These are phyloP conservation scores for Leptocoma aspasia DNA, from an alignment of 2,113 vertebrate genomes.

Conservation along the genomic window DNA sequence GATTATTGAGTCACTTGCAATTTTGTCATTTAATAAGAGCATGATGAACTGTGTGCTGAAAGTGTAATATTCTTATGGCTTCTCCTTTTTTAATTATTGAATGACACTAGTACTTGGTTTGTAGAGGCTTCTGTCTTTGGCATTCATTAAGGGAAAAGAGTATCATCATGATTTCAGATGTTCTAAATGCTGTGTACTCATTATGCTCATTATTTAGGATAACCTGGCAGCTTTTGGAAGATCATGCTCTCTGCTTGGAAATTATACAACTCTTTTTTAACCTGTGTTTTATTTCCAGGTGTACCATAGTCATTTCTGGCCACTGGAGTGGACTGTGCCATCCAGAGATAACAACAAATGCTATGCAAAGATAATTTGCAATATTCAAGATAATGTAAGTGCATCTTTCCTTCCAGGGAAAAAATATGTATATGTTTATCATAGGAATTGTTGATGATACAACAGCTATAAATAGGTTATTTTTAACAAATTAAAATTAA, in stretches of 20 bases:
- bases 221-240: background rate
- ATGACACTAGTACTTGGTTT: background rate
- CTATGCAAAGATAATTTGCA: conserved; percentile 84
- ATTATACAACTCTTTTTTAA: background rate
- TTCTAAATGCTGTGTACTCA: background rate
- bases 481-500: background rate
- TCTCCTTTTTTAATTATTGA: background rate
- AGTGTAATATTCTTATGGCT: background rate
- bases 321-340: conserved; percentile 82
- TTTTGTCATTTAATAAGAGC: background rate
- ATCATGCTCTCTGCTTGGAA: background rate
- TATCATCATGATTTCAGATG: background rate
- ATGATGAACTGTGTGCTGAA: background rate
- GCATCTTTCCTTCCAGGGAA: background rate
- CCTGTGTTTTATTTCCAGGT: conserved; percentile 68
- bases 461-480: background rate
- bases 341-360: conserved; percentile 83
- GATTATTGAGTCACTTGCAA: background rate
- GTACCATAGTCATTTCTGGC: conserved; percentile 84
- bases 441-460: background rate
- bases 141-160: background rate
- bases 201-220: background rate
- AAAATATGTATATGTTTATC: background rate
- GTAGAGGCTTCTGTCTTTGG: background rate
- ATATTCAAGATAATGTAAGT: conserved; percentile 76